Evolutionary conservation across 1,140 invertebrate genomes (phyloP), one percentile per base, ranked within the genome.

Genomic region (Magallana ariakensis): DNA sequence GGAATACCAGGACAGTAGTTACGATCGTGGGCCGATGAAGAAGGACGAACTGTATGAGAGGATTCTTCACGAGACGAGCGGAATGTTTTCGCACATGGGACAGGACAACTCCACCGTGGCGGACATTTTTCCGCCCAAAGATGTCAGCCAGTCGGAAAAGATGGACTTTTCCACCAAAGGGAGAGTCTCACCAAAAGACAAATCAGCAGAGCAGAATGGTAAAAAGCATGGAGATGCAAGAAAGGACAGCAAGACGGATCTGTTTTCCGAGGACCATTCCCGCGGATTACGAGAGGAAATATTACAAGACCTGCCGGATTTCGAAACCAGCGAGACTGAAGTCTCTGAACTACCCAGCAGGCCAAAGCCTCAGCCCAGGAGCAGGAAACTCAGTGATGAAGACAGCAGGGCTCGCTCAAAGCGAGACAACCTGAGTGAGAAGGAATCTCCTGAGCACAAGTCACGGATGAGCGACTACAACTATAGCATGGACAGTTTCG

Each of bases 401-500:
- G 88, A 89, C 13, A 85, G 80, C 11, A 70, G 57, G 0, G 19
- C 15, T 53, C 33, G 60, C 0, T 83, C 62, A 16, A 66, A 80
- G 53, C 16, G 58, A 55, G 56, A 83, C 60, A 62, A 54, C 15
- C 55, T 33, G 60, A 57, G 70, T 80, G 75, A 86, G 60, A 86
- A 81, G 57, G 88, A 87, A 54, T 85, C 66, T 80, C 89, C 88
- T 0, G 85, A 86, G 15, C 86, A 88, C 15, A 83, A 85, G 83
- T 92, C 91, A 16, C 85, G 87, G 7, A 87, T 89, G 66, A 92
- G 92, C 87, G 92, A 92, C 54, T 90, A 88, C 84, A 92, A 90
- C 85, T 92, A 92, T 85, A 90, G 92, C 85, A 92, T 92, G 92
- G 92, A 92, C 86, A 92, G 92, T 85, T 92, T 92, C 80, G 92